Evolutionary conservation across 2,888 invertebrate genomes (phyloP), one percentile per base, ranked within the genome.

Genomic region (Eremobia ochroleuca): DNA sequence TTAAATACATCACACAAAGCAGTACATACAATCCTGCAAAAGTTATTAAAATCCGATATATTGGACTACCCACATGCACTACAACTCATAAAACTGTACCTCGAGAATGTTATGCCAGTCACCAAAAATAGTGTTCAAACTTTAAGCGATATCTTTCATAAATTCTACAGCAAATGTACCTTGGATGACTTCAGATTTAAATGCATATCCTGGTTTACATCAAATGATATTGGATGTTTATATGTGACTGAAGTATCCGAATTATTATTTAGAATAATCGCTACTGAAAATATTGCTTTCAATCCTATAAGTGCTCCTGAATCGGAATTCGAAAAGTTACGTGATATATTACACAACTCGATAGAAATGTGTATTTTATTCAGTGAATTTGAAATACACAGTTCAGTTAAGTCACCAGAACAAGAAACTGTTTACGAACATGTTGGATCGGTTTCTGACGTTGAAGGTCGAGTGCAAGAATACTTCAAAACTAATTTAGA

Each of bases 41-140:
- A 85, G 9, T 86, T 97, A 81, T 85, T 97, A 77, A 86, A 87
- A 46, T 83, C 91, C 28, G 89, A 93, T 71, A 81, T 89, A 31
- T 86, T 96, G n/a, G 92, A 92, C 73, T 94, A 93, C 81, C 85
- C 91, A 73, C 91, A 92, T 62, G 89, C 94, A 13, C 92, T 94
- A 79, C 91, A 94, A 8, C 85, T 97, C n/a, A 87, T 96, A 34
- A 94, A 95, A 85, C 87, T 95, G 40, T 97, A 96, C 77, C 89
- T 92, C 31, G 96, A 97, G 74, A 95, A 93, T 80, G 95, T 94
- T 69, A 95, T 97, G 94, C 95, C 95, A 5, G 92, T 95, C 8
- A 95, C 93, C 31, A 89, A 90, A 55, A 78, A 89, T 49, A 95
- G 94, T 82, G 85, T 96, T 5, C 86, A 81, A 49, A 97, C 96